Evolutionary conservation across 1,140 invertebrate species (phyloP).

Genomic region (Camponotus pennsylvanicus): DNA sequence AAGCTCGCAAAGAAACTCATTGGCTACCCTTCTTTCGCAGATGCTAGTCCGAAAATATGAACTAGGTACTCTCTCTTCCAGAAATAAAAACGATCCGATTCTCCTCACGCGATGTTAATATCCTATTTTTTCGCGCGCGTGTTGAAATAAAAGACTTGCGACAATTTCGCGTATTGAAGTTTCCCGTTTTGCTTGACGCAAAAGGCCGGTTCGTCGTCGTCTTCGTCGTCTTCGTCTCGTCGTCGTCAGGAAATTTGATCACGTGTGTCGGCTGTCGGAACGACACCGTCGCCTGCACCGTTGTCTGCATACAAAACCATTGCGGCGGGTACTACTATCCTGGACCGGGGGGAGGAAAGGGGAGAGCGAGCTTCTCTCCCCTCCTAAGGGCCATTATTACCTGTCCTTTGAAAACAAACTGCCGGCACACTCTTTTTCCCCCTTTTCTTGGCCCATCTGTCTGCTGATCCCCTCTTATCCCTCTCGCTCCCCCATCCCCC

Average conservation of each 20-base stretch:
- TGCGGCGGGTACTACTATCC: slow-evolving; percentile 49
- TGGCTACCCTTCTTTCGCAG: no score
- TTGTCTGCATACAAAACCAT: slow-evolving; percentile 79
- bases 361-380: background rate
- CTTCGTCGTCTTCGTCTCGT: slow-evolving; percentile 36
- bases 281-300: slow-evolving; percentile 70
- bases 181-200: slow-evolving; percentile 42
- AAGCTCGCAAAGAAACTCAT: no score
- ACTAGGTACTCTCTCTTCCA: background rate
- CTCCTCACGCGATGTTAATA: background rate
- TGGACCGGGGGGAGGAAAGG: background rate
- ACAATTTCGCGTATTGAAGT: slow-evolving; percentile 36
- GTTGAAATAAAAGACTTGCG: background rate
- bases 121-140: background rate
- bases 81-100: slow-evolving; percentile 7
- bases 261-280: slow-evolving; percentile 78
- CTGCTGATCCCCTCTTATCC: background rate
- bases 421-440: slow-evolving; percentile 42
- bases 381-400: slow-evolving; percentile 77
- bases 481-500: background rate
- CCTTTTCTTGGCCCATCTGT: slow-evolving; percentile 10
- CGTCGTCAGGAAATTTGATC: slow-evolving; percentile 79
- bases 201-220: background rate
- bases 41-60: slow-evolving; percentile 1
- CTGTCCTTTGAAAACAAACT: slow-evolving; percentile 80